Conservation (phyloP, 2,797 vertebrate species). For the Pristis pectinata region DNA sequence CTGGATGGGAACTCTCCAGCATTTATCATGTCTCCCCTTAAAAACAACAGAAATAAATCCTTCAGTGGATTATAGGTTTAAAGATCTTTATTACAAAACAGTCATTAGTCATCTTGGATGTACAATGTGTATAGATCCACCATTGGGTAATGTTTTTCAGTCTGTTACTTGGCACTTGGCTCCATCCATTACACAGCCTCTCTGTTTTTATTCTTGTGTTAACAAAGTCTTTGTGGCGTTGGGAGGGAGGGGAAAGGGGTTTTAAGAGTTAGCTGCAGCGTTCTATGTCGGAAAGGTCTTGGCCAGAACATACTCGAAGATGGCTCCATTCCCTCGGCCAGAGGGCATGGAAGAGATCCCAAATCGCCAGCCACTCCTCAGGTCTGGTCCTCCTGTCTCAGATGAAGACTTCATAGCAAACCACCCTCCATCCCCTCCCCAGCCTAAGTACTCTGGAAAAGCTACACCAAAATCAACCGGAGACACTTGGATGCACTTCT, state of each 20-base stretch:
- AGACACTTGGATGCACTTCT: background rate
- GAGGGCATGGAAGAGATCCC: background rate
- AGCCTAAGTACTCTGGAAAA: background rate
- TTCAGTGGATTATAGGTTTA: background rate
- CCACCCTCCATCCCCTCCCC: background rate
- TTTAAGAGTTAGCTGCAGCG: background rate
- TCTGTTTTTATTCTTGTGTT: background rate
- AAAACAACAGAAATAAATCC: background rate
- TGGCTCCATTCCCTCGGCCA: background rate
- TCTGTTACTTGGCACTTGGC: background rate
- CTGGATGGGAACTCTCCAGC: background rate
- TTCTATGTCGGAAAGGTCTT: background rate
- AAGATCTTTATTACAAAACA: slow-evolving; percentile 9
- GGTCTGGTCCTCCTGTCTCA: background rate
- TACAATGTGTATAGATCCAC: background rate
- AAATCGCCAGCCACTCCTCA: background rate
- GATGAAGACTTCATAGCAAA: background rate
- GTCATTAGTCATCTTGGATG: background rate
- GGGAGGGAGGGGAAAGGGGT: too few species aligned
- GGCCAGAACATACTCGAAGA: background rate
- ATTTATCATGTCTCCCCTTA: background rate
- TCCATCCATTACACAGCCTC: background rate
- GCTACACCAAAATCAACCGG: background rate
- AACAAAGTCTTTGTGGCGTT: background rate
- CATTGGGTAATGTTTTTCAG: background rate